Base-by-base conservation (phyloP, 2,113 vertebrate genomes). In the Sciurus niger region DNA sequence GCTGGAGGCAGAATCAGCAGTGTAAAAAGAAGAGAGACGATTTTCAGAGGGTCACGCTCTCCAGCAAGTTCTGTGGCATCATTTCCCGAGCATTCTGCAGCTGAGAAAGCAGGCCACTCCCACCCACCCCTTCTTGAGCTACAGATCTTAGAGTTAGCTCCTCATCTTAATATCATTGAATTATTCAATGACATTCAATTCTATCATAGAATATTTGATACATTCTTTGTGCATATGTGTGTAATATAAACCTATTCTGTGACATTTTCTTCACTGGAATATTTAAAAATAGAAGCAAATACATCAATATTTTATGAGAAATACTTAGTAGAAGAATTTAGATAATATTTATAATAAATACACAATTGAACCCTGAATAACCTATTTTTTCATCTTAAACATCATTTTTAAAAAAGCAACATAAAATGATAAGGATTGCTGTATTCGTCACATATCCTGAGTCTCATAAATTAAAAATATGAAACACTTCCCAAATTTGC, bases 1-100 rank as follows among this genome's bases (percentile, higher is more conserved):
- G 98, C 94, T 98, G 98, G 98, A 98, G 99, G 99, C 98, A 28
- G 98, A 99, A 84, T 98, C 98, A 60, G 98, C 98, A 25, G 95
- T 98, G 51, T 96, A 76, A 89, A 99, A 98, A 97, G 98, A 98
- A 53, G 67, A 68, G 98, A 70, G 98, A 98, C 91, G 10, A 22
- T 99, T 99, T 92, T 98, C 98, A 0, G 98, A 99, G 98, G 98
- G 99, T 96, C 94, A 2, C 95, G 93, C 98, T 77, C 97, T 99
- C 79, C 97, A 98, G 93, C 96, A 94, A 14, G 85, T 98, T 93
- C 97, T 99, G 89, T 96, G 97, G 0, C 95, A 43, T 30, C 98
- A 98, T 11, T 99, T 98, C 80, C 87, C 97, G 96, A 97, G 68
- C 98, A 99, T 97, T 84, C 96, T 77, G 96, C 95, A 83, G 99